phyloP scores from a whole-genome alignment of 2,113 vertebrate genomes.

The Dromiciops gliroides region DNA sequence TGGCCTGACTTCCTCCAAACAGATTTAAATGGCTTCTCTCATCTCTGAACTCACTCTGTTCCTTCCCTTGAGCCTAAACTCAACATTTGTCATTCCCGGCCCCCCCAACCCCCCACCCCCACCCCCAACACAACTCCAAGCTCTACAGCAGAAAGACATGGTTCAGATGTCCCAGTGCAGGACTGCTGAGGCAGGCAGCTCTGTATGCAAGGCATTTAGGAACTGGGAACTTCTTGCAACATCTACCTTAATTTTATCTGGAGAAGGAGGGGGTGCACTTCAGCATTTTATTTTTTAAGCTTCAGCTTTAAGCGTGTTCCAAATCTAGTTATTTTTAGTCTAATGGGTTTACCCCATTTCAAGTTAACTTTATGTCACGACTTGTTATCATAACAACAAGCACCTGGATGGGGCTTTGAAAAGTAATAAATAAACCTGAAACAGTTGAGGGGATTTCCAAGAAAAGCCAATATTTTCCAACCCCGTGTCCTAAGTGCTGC shows the following conservation, averaged over 20 bases:
- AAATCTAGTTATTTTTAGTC: conserved; percentile 74
- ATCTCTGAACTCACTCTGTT: conserved; percentile 51
- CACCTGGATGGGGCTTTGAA: conserved; percentile 72
- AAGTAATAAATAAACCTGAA: conserved; percentile 66
- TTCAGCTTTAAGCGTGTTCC: conserved; percentile 58
- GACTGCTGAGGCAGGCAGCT: not conserved
- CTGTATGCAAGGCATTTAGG: not conserved
- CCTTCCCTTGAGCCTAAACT: conserved; percentile 22
- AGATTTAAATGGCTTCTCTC: conserved; percentile 50
- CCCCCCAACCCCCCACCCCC: no score
- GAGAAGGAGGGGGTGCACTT: conserved; percentile 14
- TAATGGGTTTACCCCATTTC: conserved; percentile 72
- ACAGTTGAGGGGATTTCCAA: conserved; percentile 63
- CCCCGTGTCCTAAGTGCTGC: conserved; percentile 51
- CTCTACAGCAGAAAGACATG: not conserved
- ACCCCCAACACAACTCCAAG: conserved; percentile 13
- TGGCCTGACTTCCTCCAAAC: conserved; percentile 69
- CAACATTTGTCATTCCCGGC: conserved; percentile 64
- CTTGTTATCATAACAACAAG: conserved; percentile 79
- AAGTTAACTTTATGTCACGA: conserved; percentile 72
- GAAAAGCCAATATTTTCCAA: conserved; percentile 58
- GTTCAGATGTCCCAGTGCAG: no score
- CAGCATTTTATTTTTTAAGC: not conserved
- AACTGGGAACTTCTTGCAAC: conserved; percentile 53
- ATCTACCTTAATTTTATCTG: conserved; percentile 16